Evolutionary conservation across 1,140 invertebrate genomes (phyloP), one percentile per base, ranked within the genome.

Genomic region (Euura lappo): DNA sequence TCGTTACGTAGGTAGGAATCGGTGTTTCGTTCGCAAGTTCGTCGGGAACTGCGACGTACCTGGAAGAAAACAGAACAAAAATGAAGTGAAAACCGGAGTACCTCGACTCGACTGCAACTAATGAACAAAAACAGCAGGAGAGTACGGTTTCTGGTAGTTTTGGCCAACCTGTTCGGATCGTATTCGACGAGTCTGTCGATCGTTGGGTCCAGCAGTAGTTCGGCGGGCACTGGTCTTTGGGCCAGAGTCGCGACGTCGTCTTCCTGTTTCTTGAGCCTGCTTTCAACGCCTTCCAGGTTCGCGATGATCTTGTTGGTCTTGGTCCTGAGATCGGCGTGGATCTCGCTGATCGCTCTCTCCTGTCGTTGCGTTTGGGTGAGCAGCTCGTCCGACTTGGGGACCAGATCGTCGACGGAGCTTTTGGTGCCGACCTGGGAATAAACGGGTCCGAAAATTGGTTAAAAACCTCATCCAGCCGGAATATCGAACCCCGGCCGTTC

Each of bases 291-390:
- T 80, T 94, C 94, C 71, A 97, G 87, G 82, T 96, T 96, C 73
- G 94, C 93, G 42, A 96, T 96, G 68, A 97, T 97, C 75, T 95
- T 92, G 82, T 96, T 95, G 0, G 94, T 94, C 84, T 95, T 96
- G 0, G 91, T 85, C 72, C 93, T 90, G 6, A 97, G 85, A 84
- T 97, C 95, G 44, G 93, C 93, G 81, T 96, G 94, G 71, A 97
- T 96, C 85, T 96, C 94, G 64, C 91, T 94, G 76, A 97, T 96
- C 7, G 95, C 95, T 11, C 95, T 89, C 81, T 96, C 95, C 80
- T 96, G 95, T 28, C 95, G 86, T 79, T 96, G 94, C 0, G 94
- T 96, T 84, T 96, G 95, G 2, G 93, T 94, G 1, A 97, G 85
- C 2, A 96, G 87, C 75, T 95, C 94, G 78, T 96, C 94, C 0